Percentiles rank a stretch among this genome's conserved stretches.
These are phyloP conservation scores for Sternotherus odoratus DNA, from an alignment of 2,797 vertebrate species.

Conservation along the genomic window DNA sequence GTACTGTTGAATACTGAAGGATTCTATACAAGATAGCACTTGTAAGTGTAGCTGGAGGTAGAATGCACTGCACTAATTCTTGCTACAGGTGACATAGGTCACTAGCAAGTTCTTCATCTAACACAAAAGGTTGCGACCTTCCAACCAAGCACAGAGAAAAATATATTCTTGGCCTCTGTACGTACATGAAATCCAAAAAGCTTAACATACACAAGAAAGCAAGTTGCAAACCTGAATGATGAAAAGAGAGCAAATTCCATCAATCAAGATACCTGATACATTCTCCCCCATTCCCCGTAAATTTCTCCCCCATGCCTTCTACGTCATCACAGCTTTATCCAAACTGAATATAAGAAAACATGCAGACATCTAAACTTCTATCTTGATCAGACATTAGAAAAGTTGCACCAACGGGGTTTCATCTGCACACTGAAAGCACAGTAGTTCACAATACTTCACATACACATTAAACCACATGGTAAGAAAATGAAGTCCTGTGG, in stretches of 20 bases:
- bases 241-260: neutral
- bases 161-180: neutral
- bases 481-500: neutral
- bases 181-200: neutral
- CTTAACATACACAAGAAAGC: neutral
- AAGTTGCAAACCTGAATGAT: neutral
- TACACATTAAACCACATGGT: neutral
- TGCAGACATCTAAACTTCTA: neutral
- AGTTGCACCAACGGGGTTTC: neutral
- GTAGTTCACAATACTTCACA: neutral
- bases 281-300: neutral
- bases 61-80: neutral
- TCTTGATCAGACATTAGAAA: neutral
- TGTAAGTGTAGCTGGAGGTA: neutral
- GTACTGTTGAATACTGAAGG: neutral
- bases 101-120: neutral
- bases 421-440: fast-evolving
- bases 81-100: neutral
- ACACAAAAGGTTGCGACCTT: neutral
- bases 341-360: neutral
- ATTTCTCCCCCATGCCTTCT: neutral
- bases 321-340: neutral
- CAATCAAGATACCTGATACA: neutral
- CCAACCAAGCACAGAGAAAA: neutral
- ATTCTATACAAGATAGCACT: neutral